Evolutionary conservation across 1,140 invertebrate genomes (phyloP), one percentile per base, ranked within the genome.

Genomic region (Centruroides vittatus): DNA sequence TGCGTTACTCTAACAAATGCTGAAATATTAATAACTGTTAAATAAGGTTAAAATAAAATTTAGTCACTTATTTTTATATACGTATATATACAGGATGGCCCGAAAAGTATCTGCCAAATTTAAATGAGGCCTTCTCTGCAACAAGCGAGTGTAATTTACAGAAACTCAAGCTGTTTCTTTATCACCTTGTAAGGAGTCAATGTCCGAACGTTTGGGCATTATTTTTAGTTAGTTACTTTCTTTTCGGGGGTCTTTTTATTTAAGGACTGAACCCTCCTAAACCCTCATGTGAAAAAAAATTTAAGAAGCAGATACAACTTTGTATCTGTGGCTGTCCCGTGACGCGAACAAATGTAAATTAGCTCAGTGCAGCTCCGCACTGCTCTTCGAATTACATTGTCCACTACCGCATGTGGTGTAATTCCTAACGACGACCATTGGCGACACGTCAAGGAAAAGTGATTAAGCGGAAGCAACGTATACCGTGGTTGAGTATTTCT

Each of bases 1-100:
- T 87, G 82, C 1, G 82, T 84, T 66, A 89, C 78, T 64, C 68
- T 73, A 36, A 54, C 53, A 58, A 60, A 65, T 49, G 54, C 57
- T 64, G 36, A 52, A 6, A 41, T 41, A 41, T 41, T 13, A 36
- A 12, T 23, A 6, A 47, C 35, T 23, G 35, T 36, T 41, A 56
- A 13, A 56, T 34, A 36, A 56, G 13, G 51, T 34, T 36, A 53
- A 36, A 34, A 53, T 7, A 53, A 36, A 36, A 53, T 51, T 51
- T n/a, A 34, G 34, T 34, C 12, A n/a, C 49, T 51, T 12, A 51
- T 51, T n/a, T 34, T n/a, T 51, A n/a, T n/a, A 51, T 51, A 12
- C 49, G 12, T 34, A 12, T 51, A n/a, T 51, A 51, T 51, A 51
- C 49, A 51, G 49, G 49, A 34, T 51, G 49, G 49, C 49, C 49